Conservation (phyloP, 2,797 vertebrate species). For the Acanthis flammea region DNA sequence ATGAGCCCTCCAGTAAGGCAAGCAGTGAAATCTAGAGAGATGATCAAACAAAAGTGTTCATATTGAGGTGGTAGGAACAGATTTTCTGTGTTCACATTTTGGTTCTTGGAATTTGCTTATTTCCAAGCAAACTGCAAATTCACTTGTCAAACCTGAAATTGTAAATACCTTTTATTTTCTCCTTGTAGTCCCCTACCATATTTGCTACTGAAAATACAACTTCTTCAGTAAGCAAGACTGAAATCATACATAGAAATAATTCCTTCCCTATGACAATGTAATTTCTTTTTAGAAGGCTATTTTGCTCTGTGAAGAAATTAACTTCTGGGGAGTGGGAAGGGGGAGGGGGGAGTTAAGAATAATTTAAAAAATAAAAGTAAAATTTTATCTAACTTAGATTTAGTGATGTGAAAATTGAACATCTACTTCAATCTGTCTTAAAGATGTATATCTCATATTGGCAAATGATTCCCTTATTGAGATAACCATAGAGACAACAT, state of each 20-base stretch:
- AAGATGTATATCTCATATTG: background rate
- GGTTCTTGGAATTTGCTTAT: background rate
- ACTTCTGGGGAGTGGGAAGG: fast-evolving
- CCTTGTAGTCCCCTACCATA: background rate
- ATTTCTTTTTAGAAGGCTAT: background rate
- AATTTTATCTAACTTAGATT: background rate
- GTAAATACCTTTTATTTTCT: background rate
- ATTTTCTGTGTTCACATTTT: background rate
- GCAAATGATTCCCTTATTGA: background rate
- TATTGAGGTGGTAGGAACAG: background rate
- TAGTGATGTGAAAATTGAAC: background rate
- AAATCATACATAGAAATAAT: background rate
- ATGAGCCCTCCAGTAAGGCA: background rate
- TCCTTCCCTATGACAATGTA: background rate
- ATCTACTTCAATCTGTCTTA: background rate
- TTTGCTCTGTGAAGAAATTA: background rate
- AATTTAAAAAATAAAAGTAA: no score
- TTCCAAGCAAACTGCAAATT: background rate
- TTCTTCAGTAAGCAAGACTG: background rate
- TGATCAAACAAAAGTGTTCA: background rate
- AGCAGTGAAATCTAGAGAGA: background rate
- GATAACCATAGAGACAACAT: background rate
- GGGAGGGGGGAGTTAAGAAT: fast-evolving
- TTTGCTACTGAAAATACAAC: background rate
- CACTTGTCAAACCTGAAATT: background rate